Base-by-base conservation (phyloP, 2,797 vertebrate species). In the Emys orbicularis region DNA sequence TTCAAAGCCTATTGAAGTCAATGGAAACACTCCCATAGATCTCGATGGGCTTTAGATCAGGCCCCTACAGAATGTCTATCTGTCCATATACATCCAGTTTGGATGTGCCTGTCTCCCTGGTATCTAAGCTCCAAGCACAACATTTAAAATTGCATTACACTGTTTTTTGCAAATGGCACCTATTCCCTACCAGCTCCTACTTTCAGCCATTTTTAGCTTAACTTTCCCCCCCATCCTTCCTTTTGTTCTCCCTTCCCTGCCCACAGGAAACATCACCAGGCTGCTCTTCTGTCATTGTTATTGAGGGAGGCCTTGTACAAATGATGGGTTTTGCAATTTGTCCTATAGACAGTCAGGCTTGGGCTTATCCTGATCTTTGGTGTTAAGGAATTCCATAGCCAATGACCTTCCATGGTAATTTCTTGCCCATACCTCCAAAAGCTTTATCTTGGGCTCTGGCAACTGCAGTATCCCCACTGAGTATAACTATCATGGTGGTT, bases 21-120 rank as follows among this genome's bases (percentile, higher is more conserved):
- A 95, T 93, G 92, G 93, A 94, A 95, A 74, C 79, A 82, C 89
- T 96, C 90, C 88, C 86, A 94, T 57, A 72, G 84, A 94, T 79
- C 59, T 86, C 76, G 89, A 57, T 54, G 12, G 86, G 50, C 57
- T 95, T 92, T 84, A 85, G 89, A 93, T 37, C 61, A 56, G 90
- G 27, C 56, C 0, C 41, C 44, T 76, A 29, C 10, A 29, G 12
- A 47, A 76, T 0, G 34, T 5, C 18, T 54, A 81, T 88, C 92
- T 87, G 3, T 27, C 90, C 88, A 44, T 44, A 47, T 34, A 47
- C 19, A 94, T 76, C 6, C 41, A 96, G n/a, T 93, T 94, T 93
- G 89, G 86, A 95, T 95, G 88, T 79, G 87, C 77, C 83, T 90
- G 77, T 92, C 90, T 89, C 84, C 57, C 44, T 92, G 79, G 19